Conservation (phyloP, 2,888 invertebrate genomes). For the Oscheius sp. region DNA sequence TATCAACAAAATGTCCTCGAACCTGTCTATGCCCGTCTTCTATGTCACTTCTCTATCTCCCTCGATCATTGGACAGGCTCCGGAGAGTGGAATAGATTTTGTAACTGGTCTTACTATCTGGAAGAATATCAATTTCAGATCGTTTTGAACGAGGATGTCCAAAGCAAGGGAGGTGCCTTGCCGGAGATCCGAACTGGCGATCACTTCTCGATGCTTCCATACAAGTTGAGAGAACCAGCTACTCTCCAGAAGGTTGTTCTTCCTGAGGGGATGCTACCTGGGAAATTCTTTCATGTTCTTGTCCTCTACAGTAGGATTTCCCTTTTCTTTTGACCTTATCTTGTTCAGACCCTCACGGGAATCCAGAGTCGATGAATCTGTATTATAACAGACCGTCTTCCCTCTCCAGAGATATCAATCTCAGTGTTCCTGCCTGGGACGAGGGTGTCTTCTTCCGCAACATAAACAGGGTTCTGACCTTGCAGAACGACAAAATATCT, state of each 20-base stretch:
- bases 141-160: slow-evolving; percentile 60
- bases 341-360: slow-evolving; percentile 62
- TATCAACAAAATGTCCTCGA: slow-evolving; percentile 64
- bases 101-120: slow-evolving; percentile 30
- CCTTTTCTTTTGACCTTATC: neutral
- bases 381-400: slow-evolving; percentile 65
- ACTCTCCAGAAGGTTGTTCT: slow-evolving; percentile 61
- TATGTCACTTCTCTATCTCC: slow-evolving; percentile 64
- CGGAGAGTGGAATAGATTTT: slow-evolving; percentile 60
- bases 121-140: slow-evolving; percentile 42
- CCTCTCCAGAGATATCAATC: slow-evolving; percentile 56
- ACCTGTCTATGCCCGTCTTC: slow-evolving; percentile 64
- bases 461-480: slow-evolving; percentile 63
- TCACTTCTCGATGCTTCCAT: slow-evolving; percentile 63
- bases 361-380: slow-evolving; percentile 65
- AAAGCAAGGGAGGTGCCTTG: slow-evolving; percentile 45
- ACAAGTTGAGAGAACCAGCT: slow-evolving; percentile 58
- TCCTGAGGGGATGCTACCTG: slow-evolving; percentile 59
- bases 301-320: slow-evolving; percentile 59
- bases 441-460: slow-evolving; percentile 65
- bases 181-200: slow-evolving; percentile 65
- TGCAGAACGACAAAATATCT: slow-evolving; percentile 62
- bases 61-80: slow-evolving; percentile 60
- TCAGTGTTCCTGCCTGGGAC: slow-evolving; percentile 63
- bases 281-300: slow-evolving; percentile 59